Conservation (phyloP, 2,888 invertebrate species). For the Apamea anceps region DNA sequence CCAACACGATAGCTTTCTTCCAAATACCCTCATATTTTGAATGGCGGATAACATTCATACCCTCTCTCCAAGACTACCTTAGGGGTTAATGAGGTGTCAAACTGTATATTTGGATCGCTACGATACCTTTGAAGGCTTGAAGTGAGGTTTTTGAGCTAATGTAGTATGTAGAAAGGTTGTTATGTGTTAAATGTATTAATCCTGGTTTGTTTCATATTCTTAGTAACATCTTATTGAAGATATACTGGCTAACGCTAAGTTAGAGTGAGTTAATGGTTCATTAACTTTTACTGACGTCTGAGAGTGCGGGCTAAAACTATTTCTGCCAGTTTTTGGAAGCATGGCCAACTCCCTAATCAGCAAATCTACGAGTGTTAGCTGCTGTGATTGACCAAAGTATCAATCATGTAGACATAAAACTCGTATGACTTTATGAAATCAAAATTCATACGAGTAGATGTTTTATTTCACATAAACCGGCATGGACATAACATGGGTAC, state of each 20-base stretch:
- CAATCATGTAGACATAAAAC: neutral
- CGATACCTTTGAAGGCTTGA: constrained; percentile 22
- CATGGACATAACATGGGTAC: neutral
- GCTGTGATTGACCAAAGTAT: neutral
- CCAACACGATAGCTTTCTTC: constrained; percentile 29
- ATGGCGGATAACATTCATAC: constrained; percentile 43
- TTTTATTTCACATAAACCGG: neutral
- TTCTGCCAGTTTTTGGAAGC: neutral
- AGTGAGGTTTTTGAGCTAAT: constrained; percentile 32
- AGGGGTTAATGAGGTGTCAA: constrained; percentile 49
- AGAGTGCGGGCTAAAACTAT: neutral
- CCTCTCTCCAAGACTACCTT: constrained; percentile 21
- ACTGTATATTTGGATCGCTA: constrained; percentile 36
- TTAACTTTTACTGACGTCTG: constrained; percentile 17
- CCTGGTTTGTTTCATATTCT: neutral
- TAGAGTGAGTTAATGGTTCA: neutral
- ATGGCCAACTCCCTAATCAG: neutral
- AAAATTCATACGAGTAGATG: neutral
- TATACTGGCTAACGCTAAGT: neutral
- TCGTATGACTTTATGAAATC: neutral
- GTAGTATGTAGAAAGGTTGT: constrained; percentile 12
- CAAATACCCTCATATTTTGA: constrained; percentile 33
- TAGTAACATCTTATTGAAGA: neutral
- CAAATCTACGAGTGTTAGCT: neutral
- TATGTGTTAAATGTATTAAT: constrained; percentile 6